Evolutionary conservation across 2,888 invertebrate genomes (phyloP).

Genomic region (Mongoloraphidia duomilia): DNA sequence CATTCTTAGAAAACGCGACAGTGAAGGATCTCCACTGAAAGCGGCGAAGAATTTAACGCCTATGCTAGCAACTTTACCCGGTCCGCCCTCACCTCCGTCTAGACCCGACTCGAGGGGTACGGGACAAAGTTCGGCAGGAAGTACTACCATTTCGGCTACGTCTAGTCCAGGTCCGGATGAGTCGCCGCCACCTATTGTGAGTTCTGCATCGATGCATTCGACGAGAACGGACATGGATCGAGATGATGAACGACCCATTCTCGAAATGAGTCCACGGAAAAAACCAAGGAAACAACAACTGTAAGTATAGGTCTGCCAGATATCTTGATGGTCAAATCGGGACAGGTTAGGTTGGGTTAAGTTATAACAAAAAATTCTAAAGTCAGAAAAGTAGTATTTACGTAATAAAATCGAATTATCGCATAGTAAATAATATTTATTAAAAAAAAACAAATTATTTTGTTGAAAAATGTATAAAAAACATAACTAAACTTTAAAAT

Average conservation of each 20-base stretch:
- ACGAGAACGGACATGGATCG: conserved; percentile 19
- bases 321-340: no score
- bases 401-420: no score
- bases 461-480: no score
- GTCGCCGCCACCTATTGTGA: conserved; percentile 23
- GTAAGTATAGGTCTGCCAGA: no score
- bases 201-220: conserved; percentile 19
- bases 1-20: conserved; percentile 76
- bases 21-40: conserved; percentile 55
- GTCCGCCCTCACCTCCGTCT: conserved; percentile 24
- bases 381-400: no score
- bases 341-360: no score
- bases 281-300: conserved; percentile 82
- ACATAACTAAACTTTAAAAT: no score
- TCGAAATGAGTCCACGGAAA: conserved; percentile 67
- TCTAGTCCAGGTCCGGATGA: conserved; percentile 62
- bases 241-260: conserved; percentile 34
- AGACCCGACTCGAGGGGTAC: conserved; percentile 29
- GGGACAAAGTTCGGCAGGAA: conserved; percentile 42
- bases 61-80: conserved; percentile 24
- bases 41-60: conserved; percentile 45
- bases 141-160: conserved; percentile 77
- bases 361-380: no score
- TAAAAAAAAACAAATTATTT: no score
- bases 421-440: no score